Evolutionary conservation across 2,797 vertebrate species (phyloP).

Genomic region (Pseudochaenichthys georgianus): DNA sequence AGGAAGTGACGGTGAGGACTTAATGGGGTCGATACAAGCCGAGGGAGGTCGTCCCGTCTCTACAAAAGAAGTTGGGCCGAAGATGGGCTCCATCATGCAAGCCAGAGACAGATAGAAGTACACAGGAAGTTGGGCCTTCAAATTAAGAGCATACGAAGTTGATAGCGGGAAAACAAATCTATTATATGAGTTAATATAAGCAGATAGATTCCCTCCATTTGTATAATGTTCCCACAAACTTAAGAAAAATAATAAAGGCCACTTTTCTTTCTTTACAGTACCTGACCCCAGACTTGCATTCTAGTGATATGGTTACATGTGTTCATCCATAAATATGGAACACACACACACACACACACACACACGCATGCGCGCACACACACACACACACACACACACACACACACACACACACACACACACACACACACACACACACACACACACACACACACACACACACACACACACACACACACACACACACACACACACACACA

Average conservation of each 20-base stretch:
- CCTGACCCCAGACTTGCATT: background rate
- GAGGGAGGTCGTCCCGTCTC: slow-evolving; percentile 73
- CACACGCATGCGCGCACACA: too few species aligned
- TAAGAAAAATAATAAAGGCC: background rate
- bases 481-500: too few species aligned
- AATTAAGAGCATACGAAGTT: slow-evolving; percentile 33
- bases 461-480: too few species aligned
- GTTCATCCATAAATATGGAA: background rate
- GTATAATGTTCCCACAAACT: background rate
- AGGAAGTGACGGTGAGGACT: slow-evolving; percentile 79
- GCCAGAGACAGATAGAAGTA: rapidly evolving
- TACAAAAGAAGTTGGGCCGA: slow-evolving; percentile 69
- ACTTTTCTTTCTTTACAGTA: too few species aligned
- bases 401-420: too few species aligned
- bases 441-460: too few species aligned
- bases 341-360: background rate
- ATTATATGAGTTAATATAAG: background rate
- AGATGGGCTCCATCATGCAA: slow-evolving; percentile 28
- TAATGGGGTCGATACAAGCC: slow-evolving; percentile 74
- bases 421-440: too few species aligned
- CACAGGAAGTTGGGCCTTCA: slow-evolving; percentile 42
- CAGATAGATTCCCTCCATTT: background rate
- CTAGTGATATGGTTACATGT: background rate
- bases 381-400: too few species aligned
- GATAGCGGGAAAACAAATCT: background rate